A percentile compares a stretch with the other conserved stretches of the same genome.
Evolutionary conservation across 23 tunicate species (phyloP).

Genomic region (Botrylloides violaceus): DNA sequence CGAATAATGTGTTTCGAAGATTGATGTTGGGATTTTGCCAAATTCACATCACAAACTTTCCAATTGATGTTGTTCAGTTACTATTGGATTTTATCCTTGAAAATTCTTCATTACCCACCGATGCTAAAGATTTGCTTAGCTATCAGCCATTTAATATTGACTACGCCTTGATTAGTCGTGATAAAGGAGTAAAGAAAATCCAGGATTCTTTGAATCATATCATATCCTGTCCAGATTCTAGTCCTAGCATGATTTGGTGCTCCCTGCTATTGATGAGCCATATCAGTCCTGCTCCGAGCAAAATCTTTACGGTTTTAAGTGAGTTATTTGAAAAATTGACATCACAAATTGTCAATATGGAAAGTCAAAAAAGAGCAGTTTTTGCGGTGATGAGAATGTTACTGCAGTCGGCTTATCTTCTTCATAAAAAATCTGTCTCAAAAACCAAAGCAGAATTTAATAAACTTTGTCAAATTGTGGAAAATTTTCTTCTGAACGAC

Average conservation of each 20-base stretch:
- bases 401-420: not conserved
- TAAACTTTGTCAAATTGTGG: not conserved
- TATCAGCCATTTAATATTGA: constrained; percentile 28
- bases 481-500: not conserved
- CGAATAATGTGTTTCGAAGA: not conserved
- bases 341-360: not conserved
- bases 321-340: not conserved
- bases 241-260: constrained; percentile 35
- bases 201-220: constrained; percentile 23
- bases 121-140: constrained; percentile 12
- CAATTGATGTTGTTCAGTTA: constrained; percentile 12
- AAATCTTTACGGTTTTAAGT: not conserved
- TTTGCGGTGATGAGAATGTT: constrained; percentile 17
- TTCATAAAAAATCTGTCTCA: not conserved
- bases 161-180: constrained; percentile 31
- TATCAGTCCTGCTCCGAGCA: constrained; percentile 16
- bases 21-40: constrained; percentile 47
- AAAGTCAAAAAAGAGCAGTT: not conserved
- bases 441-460: not conserved
- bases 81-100: constrained; percentile 10
- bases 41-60: constrained; percentile 20
- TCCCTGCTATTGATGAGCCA: constrained; percentile 26
- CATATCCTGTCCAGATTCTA: not conserved
- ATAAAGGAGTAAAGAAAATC: constrained; percentile 4
- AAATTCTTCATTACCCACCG: constrained; percentile 24